These are phyloP conservation scores for Ictalurus punctatus DNA, from an alignment of 2,113 vertebrate species.

Conservation along the genomic window DNA sequence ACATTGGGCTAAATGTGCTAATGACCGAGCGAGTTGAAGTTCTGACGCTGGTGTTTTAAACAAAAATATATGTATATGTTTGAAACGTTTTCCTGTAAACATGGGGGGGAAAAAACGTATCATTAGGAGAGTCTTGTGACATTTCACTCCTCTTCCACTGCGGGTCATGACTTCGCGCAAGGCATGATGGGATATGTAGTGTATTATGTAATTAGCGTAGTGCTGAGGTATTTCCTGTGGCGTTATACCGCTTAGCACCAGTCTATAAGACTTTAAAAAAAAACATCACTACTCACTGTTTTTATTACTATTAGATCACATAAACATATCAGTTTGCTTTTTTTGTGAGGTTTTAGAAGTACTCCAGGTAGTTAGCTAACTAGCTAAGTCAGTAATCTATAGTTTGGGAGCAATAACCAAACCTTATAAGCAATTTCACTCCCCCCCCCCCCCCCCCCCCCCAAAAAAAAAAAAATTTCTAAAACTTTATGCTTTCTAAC, in stretches of 20 bases:
- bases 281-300: neutral
- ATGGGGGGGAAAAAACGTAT: slow-evolving; percentile 70
- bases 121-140: slow-evolving; percentile 79
- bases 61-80: no score
- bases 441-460: no score
- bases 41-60: neutral
- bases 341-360: neutral
- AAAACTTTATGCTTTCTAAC: no score
- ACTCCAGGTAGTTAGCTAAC: neutral
- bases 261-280: neutral
- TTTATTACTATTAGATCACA: neutral
- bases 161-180: slow-evolving; percentile 56
- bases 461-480: no score
- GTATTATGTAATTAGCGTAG: neutral
- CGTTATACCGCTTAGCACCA: neutral
- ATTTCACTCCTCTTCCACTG: slow-evolving; percentile 75
- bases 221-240: neutral
- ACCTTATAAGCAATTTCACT: neutral
- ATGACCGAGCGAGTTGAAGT: no score
- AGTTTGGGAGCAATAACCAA: neutral
- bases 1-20: neutral
- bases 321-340: neutral
- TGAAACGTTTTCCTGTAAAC: slow-evolving; percentile 39
- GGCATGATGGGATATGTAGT: slow-evolving; percentile 74
- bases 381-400: neutral